These are phyloP conservation scores for Pseudococcus longispinus DNA, from an alignment of 2,888 invertebrate genomes.

Conservation along the genomic window DNA sequence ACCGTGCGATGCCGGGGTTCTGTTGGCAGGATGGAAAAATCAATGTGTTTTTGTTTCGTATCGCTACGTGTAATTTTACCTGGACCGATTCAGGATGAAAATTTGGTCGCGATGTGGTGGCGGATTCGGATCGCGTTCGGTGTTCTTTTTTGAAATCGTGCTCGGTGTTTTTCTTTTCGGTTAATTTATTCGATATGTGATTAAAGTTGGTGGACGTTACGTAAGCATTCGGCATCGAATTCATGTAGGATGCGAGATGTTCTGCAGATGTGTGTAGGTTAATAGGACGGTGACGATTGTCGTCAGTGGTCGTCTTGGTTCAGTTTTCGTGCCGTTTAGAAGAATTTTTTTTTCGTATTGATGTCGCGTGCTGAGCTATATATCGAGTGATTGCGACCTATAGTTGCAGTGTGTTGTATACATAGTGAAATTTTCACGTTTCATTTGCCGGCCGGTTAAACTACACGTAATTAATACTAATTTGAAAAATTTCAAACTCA, in stretches of 20 bases:
- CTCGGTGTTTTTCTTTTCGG: neutral
- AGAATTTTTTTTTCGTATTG: neutral
- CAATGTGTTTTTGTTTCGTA: slow-evolving; percentile 7
- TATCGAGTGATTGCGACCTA: neutral
- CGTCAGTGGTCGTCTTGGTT: neutral
- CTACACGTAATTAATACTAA: neutral
- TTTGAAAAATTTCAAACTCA: neutral
- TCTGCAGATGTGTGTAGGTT: neutral
- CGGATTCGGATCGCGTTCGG: neutral
- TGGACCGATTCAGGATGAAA: neutral
- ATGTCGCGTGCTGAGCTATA: neutral
- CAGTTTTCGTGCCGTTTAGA: neutral
- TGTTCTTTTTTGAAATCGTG: neutral
- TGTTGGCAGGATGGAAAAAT: neutral
- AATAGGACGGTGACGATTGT: neutral
- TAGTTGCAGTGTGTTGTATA: neutral
- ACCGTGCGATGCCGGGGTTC: neutral
- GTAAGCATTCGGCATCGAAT: neutral
- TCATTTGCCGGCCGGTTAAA: neutral
- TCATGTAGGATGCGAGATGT: neutral
- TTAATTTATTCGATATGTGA: neutral
- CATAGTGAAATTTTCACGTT: neutral
- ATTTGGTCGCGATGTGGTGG: neutral
- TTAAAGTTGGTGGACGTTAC: neutral
- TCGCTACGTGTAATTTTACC: neutral